These are phyloP conservation scores for Neocrepidodera transversa DNA, from an alignment of 2,888 invertebrate genomes.

Conservation along the genomic window DNA sequence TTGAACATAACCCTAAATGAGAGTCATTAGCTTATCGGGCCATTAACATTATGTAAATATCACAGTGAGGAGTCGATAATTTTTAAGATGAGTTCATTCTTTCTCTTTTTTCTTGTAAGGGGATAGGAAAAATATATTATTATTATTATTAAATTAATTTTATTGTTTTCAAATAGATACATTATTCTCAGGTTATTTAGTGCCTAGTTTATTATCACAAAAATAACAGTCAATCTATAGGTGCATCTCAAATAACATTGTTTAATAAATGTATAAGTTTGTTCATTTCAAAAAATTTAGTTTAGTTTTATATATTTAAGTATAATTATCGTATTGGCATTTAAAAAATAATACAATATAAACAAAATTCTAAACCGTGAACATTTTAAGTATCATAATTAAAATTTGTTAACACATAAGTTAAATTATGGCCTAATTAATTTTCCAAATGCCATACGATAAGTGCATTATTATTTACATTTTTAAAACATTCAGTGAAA, in stretches of 20 bases:
- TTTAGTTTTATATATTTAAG: no score
- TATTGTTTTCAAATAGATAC: constrained; percentile 26
- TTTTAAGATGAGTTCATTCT: not conserved
- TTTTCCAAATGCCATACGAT: constrained; percentile 9
- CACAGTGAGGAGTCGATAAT: constrained; percentile 5
- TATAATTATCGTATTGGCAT: constrained; percentile 6
- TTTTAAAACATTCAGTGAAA: constrained; percentile 26
- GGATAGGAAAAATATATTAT: no score
- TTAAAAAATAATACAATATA: no score
- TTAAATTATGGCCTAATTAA: not conserved
- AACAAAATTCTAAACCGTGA: no score
- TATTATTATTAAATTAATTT: constrained; percentile 11
- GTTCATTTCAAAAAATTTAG: constrained; percentile 34
- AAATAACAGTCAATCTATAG: constrained; percentile 43
- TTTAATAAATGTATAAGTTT: constrained; percentile 32
- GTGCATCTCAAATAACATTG: constrained; percentile 37
- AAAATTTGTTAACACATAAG: no score
- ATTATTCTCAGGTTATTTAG: constrained; percentile 27
- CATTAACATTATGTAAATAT: constrained; percentile 17
- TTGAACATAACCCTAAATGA: constrained; percentile 17
- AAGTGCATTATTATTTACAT: constrained; percentile 32
- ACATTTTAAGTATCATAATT: no score
- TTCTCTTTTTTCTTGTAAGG: no score
- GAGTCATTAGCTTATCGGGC: constrained; percentile 17
- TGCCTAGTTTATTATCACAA: constrained; percentile 42